These are phyloP conservation scores for Phenganax stokvisi DNA, from an alignment of 92 coral and sea anemone species.

Conservation along the genomic window DNA sequence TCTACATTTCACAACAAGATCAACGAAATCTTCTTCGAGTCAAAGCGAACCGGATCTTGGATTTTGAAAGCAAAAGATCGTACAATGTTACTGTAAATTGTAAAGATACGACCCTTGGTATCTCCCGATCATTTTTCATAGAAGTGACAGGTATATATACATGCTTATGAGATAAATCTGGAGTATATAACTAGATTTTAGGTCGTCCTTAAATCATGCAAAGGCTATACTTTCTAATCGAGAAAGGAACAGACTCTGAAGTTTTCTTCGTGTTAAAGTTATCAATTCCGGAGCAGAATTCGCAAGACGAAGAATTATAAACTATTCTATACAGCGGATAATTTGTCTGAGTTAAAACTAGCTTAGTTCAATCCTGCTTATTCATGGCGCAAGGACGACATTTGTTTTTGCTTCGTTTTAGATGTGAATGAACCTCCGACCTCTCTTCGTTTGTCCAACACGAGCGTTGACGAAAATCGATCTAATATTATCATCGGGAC, in stretches of 20 bases:
- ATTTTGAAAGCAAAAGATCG: constrained; percentile 54
- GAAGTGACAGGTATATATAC: constrained; percentile 55
- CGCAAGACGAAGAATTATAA: too few relatives aligned
- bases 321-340: too few relatives aligned
- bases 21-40: constrained; percentile 57
- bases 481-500: constrained; percentile 54
- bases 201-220: too few relatives aligned
- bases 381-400: not conserved
- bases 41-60: constrained; percentile 46
- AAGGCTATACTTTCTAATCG: too few relatives aligned
- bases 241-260: too few relatives aligned
- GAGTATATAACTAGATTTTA: too few relatives aligned
- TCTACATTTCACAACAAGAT: constrained; percentile 33
- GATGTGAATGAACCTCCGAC: constrained; percentile 87
- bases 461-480: constrained; percentile 60
- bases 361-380: too few relatives aligned
- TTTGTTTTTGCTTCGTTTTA: constrained; percentile 13
- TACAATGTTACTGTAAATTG: constrained; percentile 62
- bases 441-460: constrained; percentile 54
- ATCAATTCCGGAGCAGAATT: too few relatives aligned
- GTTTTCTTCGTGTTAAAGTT: too few relatives aligned
- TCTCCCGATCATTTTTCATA: constrained; percentile 50
- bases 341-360: too few relatives aligned
- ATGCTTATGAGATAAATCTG: too few relatives aligned
- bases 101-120: constrained; percentile 53